These are phyloP conservation scores for Clunio marinus DNA, from an alignment of 2,888 invertebrate genomes.

Conservation along the genomic window DNA sequence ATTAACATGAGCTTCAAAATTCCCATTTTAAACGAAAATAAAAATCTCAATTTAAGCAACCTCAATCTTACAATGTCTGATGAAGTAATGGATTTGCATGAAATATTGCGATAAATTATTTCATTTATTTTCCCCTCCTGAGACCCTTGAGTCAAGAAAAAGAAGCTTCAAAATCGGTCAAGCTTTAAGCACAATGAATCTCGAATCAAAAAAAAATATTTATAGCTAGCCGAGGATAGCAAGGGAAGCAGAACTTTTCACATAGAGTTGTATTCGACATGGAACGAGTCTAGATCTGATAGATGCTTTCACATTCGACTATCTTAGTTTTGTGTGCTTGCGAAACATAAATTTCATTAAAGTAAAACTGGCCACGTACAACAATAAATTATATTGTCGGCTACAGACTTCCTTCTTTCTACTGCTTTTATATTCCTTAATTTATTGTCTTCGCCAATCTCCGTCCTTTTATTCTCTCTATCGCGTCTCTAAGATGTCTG, in stretches of 20 bases:
- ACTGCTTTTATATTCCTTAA: slow-evolving; percentile 12
- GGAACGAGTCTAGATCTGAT: slow-evolving; percentile 2
- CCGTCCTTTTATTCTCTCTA: neutral
- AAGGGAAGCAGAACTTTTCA: neutral
- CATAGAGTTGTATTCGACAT: neutral
- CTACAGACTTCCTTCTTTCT: slow-evolving; percentile 26
- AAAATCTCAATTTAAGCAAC: no score
- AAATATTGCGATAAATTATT: neutral
- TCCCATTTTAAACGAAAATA: no score
- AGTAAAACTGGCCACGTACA: slow-evolving; percentile 32
- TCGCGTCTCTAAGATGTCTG: neutral
- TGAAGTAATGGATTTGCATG: neutral
- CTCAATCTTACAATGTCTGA: no score
- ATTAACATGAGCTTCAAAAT: no score
- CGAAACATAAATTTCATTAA: slow-evolving; percentile 12
- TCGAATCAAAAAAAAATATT: no score
- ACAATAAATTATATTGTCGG: slow-evolving; percentile 35
- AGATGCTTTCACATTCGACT: neutral
- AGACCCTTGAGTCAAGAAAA: neutral
- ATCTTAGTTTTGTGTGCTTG: neutral
- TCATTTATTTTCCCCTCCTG: no score
- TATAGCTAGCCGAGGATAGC: no score
- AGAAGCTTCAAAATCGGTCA: neutral
- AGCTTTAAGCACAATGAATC: neutral
- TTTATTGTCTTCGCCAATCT: slow-evolving; percentile 17